These are phyloP conservation scores for Polydrusus pterygomalis DNA, from an alignment of 2,888 invertebrate species.

Conservation along the genomic window DNA sequence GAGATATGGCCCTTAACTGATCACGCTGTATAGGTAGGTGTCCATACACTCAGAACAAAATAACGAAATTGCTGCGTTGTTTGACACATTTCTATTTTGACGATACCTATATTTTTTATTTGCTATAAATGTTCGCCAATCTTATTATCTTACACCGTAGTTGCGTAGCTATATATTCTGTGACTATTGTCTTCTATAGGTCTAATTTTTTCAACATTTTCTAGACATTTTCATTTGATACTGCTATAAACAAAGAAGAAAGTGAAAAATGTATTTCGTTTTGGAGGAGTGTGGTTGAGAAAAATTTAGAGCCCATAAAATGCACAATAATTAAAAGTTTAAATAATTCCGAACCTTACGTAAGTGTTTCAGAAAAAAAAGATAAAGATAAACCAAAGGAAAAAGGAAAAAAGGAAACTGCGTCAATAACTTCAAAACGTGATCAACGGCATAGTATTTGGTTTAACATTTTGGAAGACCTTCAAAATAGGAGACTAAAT, in stretches of 20 bases:
- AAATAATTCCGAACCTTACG: neutral
- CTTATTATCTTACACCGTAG: no score
- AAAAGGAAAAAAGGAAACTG: conserved; percentile 32
- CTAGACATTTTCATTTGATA: conserved; percentile 62
- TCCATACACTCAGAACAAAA: no score
- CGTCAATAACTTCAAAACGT: neutral
- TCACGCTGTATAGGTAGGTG: no score
- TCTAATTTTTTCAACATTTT: neutral
- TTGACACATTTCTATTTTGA: no score
- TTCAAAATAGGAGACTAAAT: conserved; percentile 60
- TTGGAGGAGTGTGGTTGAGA: conserved; percentile 63
- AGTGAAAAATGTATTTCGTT: conserved; percentile 64
- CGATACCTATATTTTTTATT: no score
- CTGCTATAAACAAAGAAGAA: conserved; percentile 59
- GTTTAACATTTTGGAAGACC: conserved; percentile 58
- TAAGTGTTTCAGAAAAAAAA: neutral
- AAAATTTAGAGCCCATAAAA: conserved; percentile 63
- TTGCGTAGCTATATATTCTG: no score
- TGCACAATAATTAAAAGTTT: conserved; percentile 60
- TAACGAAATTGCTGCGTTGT: no score
- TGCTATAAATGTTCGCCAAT: no score
- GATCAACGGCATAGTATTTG: conserved; percentile 50
- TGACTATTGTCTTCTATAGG: no score
- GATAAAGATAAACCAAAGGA: neutral
- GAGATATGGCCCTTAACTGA: no score